Base-by-base conservation (phyloP, 2,797 vertebrate genomes). In the Halcyon chelicuti region DNA sequence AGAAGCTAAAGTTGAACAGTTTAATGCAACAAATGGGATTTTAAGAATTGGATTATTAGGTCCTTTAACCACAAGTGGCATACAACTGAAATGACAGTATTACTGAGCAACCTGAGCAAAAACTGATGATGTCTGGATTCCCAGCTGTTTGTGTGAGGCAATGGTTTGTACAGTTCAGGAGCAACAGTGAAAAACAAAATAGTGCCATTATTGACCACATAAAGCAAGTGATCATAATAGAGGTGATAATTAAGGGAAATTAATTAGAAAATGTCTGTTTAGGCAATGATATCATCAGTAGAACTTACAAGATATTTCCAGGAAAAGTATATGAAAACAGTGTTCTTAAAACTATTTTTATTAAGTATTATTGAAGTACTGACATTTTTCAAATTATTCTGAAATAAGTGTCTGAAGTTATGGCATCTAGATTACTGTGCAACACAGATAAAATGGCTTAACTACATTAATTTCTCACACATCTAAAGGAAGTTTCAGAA, bases 91-190 rank as follows among this genome's bases (percentile, higher is more conserved):
- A 31, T 0, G 2, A 49, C 18, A 71, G n/a, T 19, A 39, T 25
- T 40, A 46, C n/a, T 35, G 20, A 51, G 42, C 23, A 80, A 70
- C 23, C 28, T 55, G 33, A 3, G 26, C 15, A 72, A 85, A 72
- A 82, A 15, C 23, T 19, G 31, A 40, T 5, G n/a, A 22, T 46
- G 20, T 14, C 15, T 49, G 19, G 75, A 55, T 79, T 46, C 33
- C 51, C 39, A 51, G 1, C 0, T 0, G 0, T 8, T 58, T 10
- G 17, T 11, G 9, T 5, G 6, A 74, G 16, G 13, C 3, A 68
- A n/a, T 3, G 6, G 15, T 44, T 74, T 10, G 7, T 26, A 63
- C 23, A 61, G 25, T 39, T 37, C 9, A 63, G 40, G 14, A 73
- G 26, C 28, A 54, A 57, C 7, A 49, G 10, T 12, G 20, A 47